Evolutionary conservation across 2,888 invertebrate species (phyloP).

Genomic region (Junonia oenone): DNA sequence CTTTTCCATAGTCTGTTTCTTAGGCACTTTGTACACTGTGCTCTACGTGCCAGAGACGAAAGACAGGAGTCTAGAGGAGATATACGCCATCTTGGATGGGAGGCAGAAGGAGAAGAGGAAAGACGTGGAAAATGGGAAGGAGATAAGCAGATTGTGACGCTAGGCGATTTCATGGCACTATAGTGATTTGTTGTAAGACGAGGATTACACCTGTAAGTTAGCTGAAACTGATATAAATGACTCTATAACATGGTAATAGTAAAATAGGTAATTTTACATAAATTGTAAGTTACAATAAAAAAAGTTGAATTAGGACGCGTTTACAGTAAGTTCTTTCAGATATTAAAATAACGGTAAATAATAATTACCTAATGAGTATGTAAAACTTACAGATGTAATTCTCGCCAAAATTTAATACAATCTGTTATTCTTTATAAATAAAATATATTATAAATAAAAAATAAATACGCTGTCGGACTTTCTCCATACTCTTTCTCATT

Average conservation of each 20-base stretch:
- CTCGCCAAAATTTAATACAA: not conserved
- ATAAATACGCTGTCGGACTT: not conserved
- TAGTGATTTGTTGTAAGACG: not conserved
- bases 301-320: too few species aligned
- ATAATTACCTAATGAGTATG: too few species aligned
- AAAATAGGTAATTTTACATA: too few species aligned
- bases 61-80: slow-evolving; percentile 61
- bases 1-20: slow-evolving; percentile 65
- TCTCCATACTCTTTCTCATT: not conserved
- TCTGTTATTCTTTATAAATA: not conserved
- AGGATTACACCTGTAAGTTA: too few species aligned
- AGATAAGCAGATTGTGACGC: slow-evolving; percentile 58
- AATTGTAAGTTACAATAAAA: too few species aligned
- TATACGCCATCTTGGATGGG: slow-evolving; percentile 59
- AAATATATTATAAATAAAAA: too few species aligned
- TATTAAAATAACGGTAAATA: too few species aligned
- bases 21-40: slow-evolving; percentile 63
- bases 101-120: slow-evolving; percentile 63
- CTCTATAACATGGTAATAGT: too few species aligned
- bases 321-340: too few species aligned
- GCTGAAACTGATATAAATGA: too few species aligned
- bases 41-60: slow-evolving; percentile 72
- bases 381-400: too few species aligned
- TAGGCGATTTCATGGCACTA: not conserved
- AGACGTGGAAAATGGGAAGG: slow-evolving; percentile 50